Evolutionary conservation across 37 sponge, comb jelly and placozoan genomes (phyloP).

Genomic region (Haliclona indistincta): DNA sequence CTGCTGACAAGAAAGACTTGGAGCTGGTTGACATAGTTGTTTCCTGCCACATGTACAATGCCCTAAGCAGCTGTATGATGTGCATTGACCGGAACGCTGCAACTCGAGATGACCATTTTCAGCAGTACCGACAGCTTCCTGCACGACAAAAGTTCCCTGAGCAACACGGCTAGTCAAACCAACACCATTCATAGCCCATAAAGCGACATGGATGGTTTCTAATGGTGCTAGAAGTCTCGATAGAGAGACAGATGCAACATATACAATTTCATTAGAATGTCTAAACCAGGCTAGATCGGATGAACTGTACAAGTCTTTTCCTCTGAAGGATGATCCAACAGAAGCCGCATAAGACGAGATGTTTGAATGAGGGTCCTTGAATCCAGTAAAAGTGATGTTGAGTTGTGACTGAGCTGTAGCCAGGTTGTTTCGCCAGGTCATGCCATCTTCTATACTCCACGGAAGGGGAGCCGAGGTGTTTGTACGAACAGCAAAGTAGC

Average conservation of each 20-base stretch:
- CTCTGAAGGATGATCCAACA: conserved; percentile 58
- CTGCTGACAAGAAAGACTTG: conserved; percentile 2
- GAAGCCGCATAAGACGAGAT: conserved; percentile 39
- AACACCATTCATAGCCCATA: conserved; percentile 80
- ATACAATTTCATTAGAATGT: not conserved
- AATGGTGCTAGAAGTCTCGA: not conserved
- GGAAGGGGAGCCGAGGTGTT: conserved; percentile 23
- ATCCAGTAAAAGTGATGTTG: conserved; percentile 71
- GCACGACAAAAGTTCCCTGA: conserved; percentile 58
- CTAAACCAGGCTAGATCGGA: not conserved
- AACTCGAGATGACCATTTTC: conserved; percentile 39
- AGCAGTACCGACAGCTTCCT: not conserved
- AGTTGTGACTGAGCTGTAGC: conserved; percentile 3
- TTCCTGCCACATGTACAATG: conserved; percentile 81
- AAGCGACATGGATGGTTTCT: conserved; percentile 34
- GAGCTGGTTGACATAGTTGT: conserved; percentile 25
- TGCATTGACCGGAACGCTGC: conserved; percentile 50
- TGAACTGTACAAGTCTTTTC: conserved; percentile 19
- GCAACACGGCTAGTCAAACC: conserved; percentile 60
- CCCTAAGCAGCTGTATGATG: conserved; percentile 49
- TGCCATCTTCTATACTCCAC: conserved; percentile 40
- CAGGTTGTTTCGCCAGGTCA: conserved; percentile 66
- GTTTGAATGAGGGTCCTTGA: conserved; percentile 76
- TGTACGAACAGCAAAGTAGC: conserved; percentile 74
- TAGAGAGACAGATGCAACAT: conserved; percentile 3